Conservation (phyloP, 2,888 invertebrate genomes). For the Ophraella communa region DNA sequence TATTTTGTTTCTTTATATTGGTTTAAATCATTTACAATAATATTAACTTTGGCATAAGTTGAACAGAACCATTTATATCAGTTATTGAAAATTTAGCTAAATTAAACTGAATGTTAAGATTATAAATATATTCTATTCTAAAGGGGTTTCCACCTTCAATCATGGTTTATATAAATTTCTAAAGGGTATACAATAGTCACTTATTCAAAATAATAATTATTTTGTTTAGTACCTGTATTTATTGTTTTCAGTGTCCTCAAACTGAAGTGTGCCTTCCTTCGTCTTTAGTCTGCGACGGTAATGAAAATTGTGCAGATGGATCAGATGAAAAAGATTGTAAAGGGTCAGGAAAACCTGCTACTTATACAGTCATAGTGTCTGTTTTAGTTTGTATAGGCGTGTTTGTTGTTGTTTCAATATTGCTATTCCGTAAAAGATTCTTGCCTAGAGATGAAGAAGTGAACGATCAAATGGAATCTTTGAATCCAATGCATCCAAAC, state of each 20-base stretch:
- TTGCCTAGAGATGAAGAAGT: slow-evolving; percentile 50
- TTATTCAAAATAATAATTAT: too few relatives aligned
- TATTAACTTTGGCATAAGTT: too few relatives aligned
- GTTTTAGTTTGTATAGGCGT: slow-evolving; percentile 63
- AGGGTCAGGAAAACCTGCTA: slow-evolving; percentile 59
- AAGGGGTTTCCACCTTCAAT: too few relatives aligned
- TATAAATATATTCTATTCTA: too few relatives aligned
- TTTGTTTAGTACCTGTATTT: background rate
- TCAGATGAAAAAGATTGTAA: slow-evolving; percentile 76
- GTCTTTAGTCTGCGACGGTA: slow-evolving; percentile 75
- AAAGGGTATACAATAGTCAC: too few relatives aligned
- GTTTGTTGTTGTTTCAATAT: slow-evolving; percentile 50
- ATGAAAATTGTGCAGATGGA: slow-evolving; percentile 80
- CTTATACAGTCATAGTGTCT: slow-evolving; percentile 65
- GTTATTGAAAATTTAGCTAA: too few relatives aligned
- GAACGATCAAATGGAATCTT: slow-evolving; percentile 70
- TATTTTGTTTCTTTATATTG: too few relatives aligned
- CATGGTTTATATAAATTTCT: too few relatives aligned
- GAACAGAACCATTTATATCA: too few relatives aligned
- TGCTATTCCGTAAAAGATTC: slow-evolving; percentile 45
- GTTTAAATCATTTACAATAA: too few relatives aligned
- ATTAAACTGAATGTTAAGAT: too few relatives aligned
- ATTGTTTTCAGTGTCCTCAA: slow-evolving; percentile 18
- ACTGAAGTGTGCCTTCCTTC: slow-evolving; percentile 70
- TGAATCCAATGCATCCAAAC: slow-evolving; percentile 63